These are phyloP conservation scores for Enteromius viviparus DNA, from an alignment of 2,797 vertebrate species.

Conservation along the genomic window DNA sequence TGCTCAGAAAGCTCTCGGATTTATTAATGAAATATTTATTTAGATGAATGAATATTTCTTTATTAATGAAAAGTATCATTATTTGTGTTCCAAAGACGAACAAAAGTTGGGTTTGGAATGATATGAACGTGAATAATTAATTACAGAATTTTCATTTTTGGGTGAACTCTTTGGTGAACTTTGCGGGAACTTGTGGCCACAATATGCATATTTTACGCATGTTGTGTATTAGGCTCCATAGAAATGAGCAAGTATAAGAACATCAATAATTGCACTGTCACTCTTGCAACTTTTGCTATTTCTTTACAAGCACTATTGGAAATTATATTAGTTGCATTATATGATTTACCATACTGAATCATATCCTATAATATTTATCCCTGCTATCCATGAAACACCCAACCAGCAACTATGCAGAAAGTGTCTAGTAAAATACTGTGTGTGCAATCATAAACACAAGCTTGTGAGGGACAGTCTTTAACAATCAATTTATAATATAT, in stretches of 20 bases:
- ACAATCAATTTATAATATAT: slow-evolving; percentile 10
- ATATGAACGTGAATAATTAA: not conserved
- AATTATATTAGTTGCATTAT: not conserved
- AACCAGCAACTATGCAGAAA: not conserved
- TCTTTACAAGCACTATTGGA: not conserved
- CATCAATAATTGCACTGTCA: not conserved
- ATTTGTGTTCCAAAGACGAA: not conserved
- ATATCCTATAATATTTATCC: not conserved
- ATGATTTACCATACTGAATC: not conserved
- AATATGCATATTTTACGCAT: not conserved
- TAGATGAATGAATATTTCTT: too few species aligned
- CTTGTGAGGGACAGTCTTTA: not conserved
- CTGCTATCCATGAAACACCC: not conserved
- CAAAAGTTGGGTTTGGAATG: not conserved
- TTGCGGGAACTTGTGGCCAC: not conserved
- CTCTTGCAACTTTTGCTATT: not conserved
- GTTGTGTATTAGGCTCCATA: not conserved
- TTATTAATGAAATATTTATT: not conserved
- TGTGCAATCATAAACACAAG: slow-evolving; percentile 1
- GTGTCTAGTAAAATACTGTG: slow-evolving; percentile 11
- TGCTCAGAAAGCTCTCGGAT: not conserved
- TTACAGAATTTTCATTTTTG: not conserved
- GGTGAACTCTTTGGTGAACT: not conserved
- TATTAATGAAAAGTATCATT: not conserved
- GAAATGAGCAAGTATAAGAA: not conserved